Base-by-base conservation (phyloP, 1,140 invertebrate genomes). In the Sitophilus oryzae region DNA sequence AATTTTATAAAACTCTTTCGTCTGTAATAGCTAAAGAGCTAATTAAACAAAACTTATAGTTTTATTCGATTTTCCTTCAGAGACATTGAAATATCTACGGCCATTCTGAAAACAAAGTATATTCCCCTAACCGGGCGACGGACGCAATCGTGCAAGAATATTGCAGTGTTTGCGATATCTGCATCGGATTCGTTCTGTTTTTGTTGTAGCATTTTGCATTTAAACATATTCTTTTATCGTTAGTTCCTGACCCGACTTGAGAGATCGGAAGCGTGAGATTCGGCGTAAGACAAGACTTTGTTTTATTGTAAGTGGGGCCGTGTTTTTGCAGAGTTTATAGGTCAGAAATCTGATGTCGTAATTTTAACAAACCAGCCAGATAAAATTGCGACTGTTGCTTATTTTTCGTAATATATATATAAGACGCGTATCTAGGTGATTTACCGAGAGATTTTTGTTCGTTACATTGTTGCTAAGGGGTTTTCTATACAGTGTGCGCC, bases 211-310 rank as follows among this genome's bases (percentile, higher is more conserved):
- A 36, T 23, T 51, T 51, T 51, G 48, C 48, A 51, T 51, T 51
- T 51, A 51, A n/a, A 51, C 48, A 51, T 51, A 51, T 51, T 51
- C 48, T 22, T 51, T 51, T 51, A 51, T 51, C 48, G 48, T 42
- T 30, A 41, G 48, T 51, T 51, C 48, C 48, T 34, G 37, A 51
- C 48, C 48, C 42, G 37, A 51, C 48, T 42, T 11, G 48, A 51
- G n/a, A n/a, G 48, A 51, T 51, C 48, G 48, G 48, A 51, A 51
- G 48, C 48, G 48, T 51, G 48, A 51, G 48, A 51, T 51, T 51
- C 38, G 30, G 48, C 15, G 35, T 51, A 51, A 51, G 48, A 51
- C 48, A 51, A 51, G 48, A 42, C 48, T 49, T 49, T 51, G 48
- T 51, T 51, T 51, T 51, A 51, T 51, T 51, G 48, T 51, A 51